Base-by-base conservation (phyloP, 2,888 invertebrate genomes). In the Colostygia pectinataria region DNA sequence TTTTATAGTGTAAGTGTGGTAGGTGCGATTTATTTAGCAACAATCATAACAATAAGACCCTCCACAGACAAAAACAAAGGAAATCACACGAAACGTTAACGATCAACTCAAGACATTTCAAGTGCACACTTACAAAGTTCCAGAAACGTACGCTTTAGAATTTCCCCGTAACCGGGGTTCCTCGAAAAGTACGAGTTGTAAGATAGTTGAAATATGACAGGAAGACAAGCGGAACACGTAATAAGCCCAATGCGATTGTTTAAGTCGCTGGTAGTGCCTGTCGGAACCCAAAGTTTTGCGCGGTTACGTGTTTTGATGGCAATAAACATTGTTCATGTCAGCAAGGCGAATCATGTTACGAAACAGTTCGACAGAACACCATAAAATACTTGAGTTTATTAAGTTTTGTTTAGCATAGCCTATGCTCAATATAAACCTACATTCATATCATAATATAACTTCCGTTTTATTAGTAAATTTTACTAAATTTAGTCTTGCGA, bases 241-340 rank as follows among this genome's bases (percentile, higher is more conserved):
- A 71, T 75, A 74, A 74, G 71, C 69, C 68, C 60, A 65, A 69
- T 64, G 66, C 65, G 68, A 74, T 77, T 80, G 78, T 78, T 71
- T 68, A 70, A 71, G 68, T 68, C 55, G 66, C 46, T 62, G 66
- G 65, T 67, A 63, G 56, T 49, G 53, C 41, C 53, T 48, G 41
- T 41, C 55, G 61, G 59, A 38, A 42, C 40, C 37, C 33, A 33
- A 42, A 33, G 31, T 47, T 56, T 50, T 47, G 38, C 37, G 24
- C 39, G 43, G 54, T 56, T 38, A 50, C 54, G 54, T 33, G 37
- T 52, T 52, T 45, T 37, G 41, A 37, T 32, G 18, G 45, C 31
- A 41, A 41, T 37, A 49, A 53, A 56, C n/a, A n/a, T n/a, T n/a
- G n/a, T n/a, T n/a, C n/a, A n/a, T n/a, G n/a, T n/a, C n/a, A n/a